Evolutionary conservation across 2,888 invertebrate species (phyloP).

Genomic region (Catocala fraxini): DNA sequence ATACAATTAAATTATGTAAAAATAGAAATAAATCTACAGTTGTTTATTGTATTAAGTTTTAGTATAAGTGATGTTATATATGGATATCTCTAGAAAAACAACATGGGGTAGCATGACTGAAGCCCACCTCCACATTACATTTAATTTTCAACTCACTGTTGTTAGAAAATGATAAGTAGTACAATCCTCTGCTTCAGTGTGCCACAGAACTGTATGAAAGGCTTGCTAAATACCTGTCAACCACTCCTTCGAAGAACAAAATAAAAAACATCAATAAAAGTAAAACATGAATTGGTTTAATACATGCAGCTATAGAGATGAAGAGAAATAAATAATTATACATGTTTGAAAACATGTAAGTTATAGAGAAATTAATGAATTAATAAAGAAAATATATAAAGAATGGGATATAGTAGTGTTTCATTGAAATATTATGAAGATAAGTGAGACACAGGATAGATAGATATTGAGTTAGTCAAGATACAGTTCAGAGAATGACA

Average conservation of each 20-base stretch:
- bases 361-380: too few relatives aligned
- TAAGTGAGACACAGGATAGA: constrained; percentile 2
- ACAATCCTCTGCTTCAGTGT: constrained; percentile 57
- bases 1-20: too few relatives aligned
- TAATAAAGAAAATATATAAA: neutral
- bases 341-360: too few relatives aligned
- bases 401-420: too few relatives aligned
- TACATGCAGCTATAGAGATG: constrained; percentile 11
- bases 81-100: constrained; percentile 19
- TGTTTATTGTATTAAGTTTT: neutral
- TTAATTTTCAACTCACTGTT: constrained; percentile 56
- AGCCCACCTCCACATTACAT: constrained; percentile 43
- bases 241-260: constrained; percentile 66
- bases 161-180: constrained; percentile 48
- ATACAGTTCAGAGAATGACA: neutral
- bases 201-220: constrained; percentile 62
- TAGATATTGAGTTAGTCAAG: constrained; percentile 10
- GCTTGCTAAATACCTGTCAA: constrained; percentile 64
- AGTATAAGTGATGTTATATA: constrained; percentile 26
- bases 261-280: constrained; percentile 48
- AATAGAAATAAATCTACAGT: neutral
- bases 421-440: neutral
- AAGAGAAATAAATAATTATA: neutral
- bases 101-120: constrained; percentile 25
- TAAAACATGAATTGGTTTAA: constrained; percentile 22